Conservation (phyloP, 2,113 vertebrate genomes). For the Neolamprologus modestus region DNA sequence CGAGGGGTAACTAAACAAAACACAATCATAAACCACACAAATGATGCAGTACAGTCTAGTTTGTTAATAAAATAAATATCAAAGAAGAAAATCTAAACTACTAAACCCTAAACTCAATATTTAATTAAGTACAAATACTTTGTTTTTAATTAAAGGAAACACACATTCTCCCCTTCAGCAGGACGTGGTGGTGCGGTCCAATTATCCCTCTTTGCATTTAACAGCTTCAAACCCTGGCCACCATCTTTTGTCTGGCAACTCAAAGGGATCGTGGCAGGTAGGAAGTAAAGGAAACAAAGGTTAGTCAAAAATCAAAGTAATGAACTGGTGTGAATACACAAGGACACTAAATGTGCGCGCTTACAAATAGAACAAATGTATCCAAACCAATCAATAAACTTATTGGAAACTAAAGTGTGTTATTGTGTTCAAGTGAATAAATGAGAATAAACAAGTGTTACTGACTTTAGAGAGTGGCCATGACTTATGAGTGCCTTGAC, state of each 20-base stretch:
- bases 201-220: neutral
- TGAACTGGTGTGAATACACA: rapidly evolving
- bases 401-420: neutral
- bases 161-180: neutral
- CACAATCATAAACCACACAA: neutral
- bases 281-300: neutral
- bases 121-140: neutral
- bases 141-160: rapidly evolving
- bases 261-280: neutral
- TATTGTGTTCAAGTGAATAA: neutral
- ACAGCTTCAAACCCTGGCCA: rapidly evolving
- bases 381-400: neutral
- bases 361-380: neutral
- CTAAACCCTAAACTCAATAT: neutral
- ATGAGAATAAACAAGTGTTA: neutral
- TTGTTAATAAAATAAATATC: neutral
- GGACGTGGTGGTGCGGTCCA: neutral
- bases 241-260: neutral
- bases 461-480: rapidly evolving
- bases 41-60: neutral
- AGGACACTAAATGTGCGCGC: neutral
- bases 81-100: neutral
- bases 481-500: neutral
- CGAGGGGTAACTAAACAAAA: neutral
- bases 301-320: neutral